Evolutionary conservation across 2,113 vertebrate species (phyloP), one percentile per base, ranked within the genome.

Genomic region (Struthio camelus): DNA sequence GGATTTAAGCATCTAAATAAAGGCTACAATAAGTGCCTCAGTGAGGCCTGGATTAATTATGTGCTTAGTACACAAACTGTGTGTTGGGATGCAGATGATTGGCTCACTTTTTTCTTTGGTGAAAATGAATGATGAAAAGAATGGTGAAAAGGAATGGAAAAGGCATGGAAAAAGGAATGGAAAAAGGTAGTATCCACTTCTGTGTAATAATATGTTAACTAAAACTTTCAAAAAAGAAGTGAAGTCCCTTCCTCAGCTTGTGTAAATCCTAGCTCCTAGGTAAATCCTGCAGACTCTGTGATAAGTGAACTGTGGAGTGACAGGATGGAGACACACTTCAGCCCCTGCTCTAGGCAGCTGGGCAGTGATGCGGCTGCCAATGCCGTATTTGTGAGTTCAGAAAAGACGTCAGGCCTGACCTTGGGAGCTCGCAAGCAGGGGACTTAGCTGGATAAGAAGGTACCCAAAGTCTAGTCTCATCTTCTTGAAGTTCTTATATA

Each of bases 181-280:
- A 5, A 85, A 91, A 92, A 77, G 27, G 32, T 34, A 91, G 18
- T 44, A 62, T 34, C 20, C 25, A 18, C 6, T 80, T 93, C 19
- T 5, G 4, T 77, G 77, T 50, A 94, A 72, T 38, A 61, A 54
- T 8, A 10, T 16, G 66, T 61, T 64, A 38, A 87, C 44, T 38
- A 77, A 86, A 87, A 19, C 28, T n/a, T 11, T 36, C 25, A n/a
- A 27, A 27, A 76, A 93, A 83, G 58, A 85, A 73, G 11, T 44
- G 19, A 89, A 76, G 11, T 48, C 9, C n/a, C 5, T 87, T 89
- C 23, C 14, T 40, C 0, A 0, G 65, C 44, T 40, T 34, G 15
- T 3, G 3, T 40, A 76, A 89, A 82, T 76, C 13, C 46, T 7
- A 58, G 32, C 51, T 81, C 32, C 59, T 50, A 72, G 14, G 42